phyloP scores from a whole-genome alignment of 2,888 invertebrate species.

The Blera fallax region DNA sequence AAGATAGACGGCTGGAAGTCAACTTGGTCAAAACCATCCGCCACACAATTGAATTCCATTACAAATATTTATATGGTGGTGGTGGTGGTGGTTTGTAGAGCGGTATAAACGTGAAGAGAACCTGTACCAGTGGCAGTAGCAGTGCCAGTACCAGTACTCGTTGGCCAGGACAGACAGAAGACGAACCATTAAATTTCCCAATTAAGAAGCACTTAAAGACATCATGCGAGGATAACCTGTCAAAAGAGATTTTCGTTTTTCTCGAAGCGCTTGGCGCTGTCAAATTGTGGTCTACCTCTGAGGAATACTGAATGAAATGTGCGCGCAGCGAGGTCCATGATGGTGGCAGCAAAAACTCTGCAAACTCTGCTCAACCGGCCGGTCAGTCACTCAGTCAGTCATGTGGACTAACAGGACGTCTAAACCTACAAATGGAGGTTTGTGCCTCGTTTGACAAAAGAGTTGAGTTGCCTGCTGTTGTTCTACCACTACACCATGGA shows the following conservation, averaged over 20 bases:
- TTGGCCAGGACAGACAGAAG: constrained; percentile 46
- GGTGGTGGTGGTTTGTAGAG: background rate
- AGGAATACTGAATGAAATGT: constrained; percentile 70
- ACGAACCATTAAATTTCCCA: constrained; percentile 72
- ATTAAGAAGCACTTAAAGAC: constrained; percentile 72
- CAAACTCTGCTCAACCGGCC: constrained; percentile 3
- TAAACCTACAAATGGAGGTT: constrained; percentile 42
- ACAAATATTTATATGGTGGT: constrained; percentile 64
- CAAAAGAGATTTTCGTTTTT: constrained; percentile 72
- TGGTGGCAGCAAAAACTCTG: constrained; percentile 12
- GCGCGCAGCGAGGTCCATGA: background rate
- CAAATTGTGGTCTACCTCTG: constrained; percentile 68
- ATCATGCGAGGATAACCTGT: constrained; percentile 71
- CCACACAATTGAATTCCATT: constrained; percentile 72
- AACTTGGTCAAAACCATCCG: constrained; percentile 70
- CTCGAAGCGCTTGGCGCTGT: constrained; percentile 71
- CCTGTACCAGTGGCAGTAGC: background rate
- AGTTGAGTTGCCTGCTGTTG: constrained; percentile 36
- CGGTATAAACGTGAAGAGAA: background rate
- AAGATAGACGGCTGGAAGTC: constrained; percentile 70
- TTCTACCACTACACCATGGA: constrained; percentile 8
- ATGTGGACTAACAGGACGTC: constrained; percentile 45
- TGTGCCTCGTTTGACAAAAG: constrained; percentile 53
- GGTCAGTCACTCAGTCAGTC: constrained; percentile 19
- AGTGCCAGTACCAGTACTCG: background rate